Base-by-base conservation (phyloP, 2,797 vertebrate genomes). In the Myotis findleyi region DNA sequence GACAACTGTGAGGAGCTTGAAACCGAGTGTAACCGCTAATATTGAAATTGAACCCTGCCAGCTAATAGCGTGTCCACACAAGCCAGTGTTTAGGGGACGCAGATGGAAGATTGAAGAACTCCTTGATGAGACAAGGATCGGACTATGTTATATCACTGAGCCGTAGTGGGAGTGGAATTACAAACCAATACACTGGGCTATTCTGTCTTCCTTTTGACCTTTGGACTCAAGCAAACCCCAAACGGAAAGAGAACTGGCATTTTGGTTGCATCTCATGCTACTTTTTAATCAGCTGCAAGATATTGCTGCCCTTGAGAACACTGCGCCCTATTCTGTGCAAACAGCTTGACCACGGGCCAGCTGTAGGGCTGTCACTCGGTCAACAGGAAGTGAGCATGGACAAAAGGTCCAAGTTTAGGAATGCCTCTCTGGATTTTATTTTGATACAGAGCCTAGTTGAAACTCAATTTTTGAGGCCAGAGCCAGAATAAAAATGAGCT, bases 361-460 rank as follows among this genome's bases (percentile, higher is more conserved):
- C 98, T 73, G 73, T 96, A 97, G 97, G 97, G 97, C 97, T 97
- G 96, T 97, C 98, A 84, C 93, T 84, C 96, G 98, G 98, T 99
- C 99, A 99, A 98, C 98, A 99, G 99, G 99, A 99, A 99, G 98
- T 97, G 96, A 97, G 95, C 92, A 75, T 96, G 98, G 98, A 99
- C 98, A 99, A 99, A 99, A 99, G 98, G 99, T 99, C 98, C 98
- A 97, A 98, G 98, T 97, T 98, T 96, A 98, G 98, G 98, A 99
- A 99, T 98, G 97, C 95, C 76, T 96, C 88, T 96, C 97, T 94
- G 81, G 95, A 94, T 98, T 98, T 98, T 98, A 97, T 98, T 98
- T 98, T 72, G 94, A 98, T 98, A 97, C 90, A 97, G 97, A 96
- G 97, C 97, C 98, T 97, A 97, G 90, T 98, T 98, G 27, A 98